Conservation (phyloP, 2,113 vertebrate genomes). For the Paramisgurnus dabryanus region DNA sequence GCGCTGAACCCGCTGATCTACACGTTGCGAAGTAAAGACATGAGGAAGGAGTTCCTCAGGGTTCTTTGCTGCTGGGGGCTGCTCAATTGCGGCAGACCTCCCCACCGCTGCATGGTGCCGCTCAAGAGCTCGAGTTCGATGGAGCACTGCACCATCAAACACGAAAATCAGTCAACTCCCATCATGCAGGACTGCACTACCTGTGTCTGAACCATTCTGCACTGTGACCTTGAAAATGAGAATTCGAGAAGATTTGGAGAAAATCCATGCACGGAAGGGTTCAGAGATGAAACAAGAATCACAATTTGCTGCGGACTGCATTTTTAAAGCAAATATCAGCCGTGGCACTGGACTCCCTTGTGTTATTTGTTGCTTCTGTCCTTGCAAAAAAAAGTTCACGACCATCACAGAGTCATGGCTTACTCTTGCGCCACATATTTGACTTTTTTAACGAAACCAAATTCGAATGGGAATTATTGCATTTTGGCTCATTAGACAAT, state of each 20-base stretch:
- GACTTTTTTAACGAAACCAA: not conserved
- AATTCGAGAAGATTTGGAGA: not conserved
- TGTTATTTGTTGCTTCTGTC: not conserved
- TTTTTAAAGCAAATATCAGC: constrained; percentile 21
- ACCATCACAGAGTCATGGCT: constrained; percentile 23
- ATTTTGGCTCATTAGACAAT: constrained; percentile 8
- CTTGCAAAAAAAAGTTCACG: constrained; percentile 13
- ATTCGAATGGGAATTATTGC: not conserved
- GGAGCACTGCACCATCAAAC: constrained; percentile 82
- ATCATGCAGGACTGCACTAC: constrained; percentile 86
- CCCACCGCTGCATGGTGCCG: constrained; percentile 79
- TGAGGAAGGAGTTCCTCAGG: constrained; percentile 87
- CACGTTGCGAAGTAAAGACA: constrained; percentile 90
- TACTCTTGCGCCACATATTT: constrained; percentile 6
- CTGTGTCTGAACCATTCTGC: constrained; percentile 74
- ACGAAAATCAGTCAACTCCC: constrained; percentile 78
- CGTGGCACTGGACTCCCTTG: constrained; percentile 22
- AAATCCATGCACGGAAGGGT: not conserved
- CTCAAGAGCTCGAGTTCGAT: constrained; percentile 87
- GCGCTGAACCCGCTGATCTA: constrained; percentile 94
- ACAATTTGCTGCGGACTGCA: constrained; percentile 46
- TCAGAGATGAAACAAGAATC: constrained; percentile 29
- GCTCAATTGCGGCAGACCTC: constrained; percentile 68
- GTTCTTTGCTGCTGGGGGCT: constrained; percentile 83
- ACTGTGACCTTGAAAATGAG: not conserved